A percentile compares a stretch with the other conserved stretches of the same genome.
Evolutionary conservation across 1,140 invertebrate species (phyloP).

Genomic region (Trachelipus rathkii): DNA sequence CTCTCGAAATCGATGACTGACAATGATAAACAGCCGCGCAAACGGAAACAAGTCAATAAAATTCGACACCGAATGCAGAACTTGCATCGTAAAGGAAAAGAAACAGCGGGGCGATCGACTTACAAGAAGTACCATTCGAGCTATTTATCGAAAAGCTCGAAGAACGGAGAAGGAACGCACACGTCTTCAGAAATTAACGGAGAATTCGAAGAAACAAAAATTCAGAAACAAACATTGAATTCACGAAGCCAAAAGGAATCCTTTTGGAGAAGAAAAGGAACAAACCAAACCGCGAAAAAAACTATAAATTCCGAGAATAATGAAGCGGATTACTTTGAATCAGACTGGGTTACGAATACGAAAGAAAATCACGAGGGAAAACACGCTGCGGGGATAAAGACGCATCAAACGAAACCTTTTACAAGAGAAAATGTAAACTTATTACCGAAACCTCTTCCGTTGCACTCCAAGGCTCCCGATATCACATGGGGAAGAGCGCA

Average conservation of each 20-base stretch:
- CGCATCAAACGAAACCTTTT: not conserved
- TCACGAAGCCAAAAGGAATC: not conserved
- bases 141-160: not conserved
- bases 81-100: not conserved
- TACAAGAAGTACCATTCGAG: not conserved
- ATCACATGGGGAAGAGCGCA: constrained; percentile 1
- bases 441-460: not conserved
- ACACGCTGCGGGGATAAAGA: not conserved
- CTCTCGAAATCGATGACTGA: too few relatives aligned
- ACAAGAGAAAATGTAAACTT: not conserved
- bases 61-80: not conserved
- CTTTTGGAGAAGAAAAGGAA: not conserved
- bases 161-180: not conserved
- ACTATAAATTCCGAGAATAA: not conserved
- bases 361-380: not conserved
- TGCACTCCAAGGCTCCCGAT: not conserved
- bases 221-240: not conserved
- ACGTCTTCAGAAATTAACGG: not conserved
- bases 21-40: not conserved
- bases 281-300: too few relatives aligned
- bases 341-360: not conserved
- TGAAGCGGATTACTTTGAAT: not conserved
- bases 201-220: not conserved
- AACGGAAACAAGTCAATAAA: not conserved
- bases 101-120: not conserved